These are phyloP conservation scores for Adelognathus sp. DNA, from an alignment of 2,888 invertebrate genomes.

Conservation along the genomic window DNA sequence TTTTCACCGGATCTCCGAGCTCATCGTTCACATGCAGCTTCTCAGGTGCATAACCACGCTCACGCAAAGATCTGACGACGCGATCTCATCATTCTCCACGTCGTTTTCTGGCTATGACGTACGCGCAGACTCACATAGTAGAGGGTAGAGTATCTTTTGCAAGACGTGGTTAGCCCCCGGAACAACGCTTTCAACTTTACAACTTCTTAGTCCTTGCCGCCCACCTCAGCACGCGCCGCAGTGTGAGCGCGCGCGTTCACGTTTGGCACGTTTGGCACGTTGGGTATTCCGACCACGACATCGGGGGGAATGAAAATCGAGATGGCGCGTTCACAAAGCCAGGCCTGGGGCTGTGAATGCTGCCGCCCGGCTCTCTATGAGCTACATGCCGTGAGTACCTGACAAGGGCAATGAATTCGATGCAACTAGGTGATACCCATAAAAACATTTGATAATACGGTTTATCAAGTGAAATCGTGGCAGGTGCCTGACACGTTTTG, in stretches of 20 bases:
- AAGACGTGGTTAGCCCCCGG: slow-evolving; percentile 43
- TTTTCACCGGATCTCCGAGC: neutral
- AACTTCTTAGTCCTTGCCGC: slow-evolving; percentile 18
- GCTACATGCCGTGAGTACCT: neutral
- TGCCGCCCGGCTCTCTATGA: slow-evolving; percentile 2
- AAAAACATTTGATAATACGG: slow-evolving; percentile 25
- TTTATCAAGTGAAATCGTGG: neutral
- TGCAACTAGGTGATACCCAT: too few relatives aligned
- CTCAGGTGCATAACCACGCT: neutral
- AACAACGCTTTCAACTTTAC: slow-evolving; percentile 63
- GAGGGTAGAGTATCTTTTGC: slow-evolving; percentile 48
- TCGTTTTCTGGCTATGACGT: neutral
- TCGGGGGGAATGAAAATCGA: slow-evolving; percentile 14
- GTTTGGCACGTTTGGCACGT: slow-evolving; percentile 55
- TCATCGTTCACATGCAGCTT: neutral
- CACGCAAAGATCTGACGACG: slow-evolving; percentile 4
- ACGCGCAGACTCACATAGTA: neutral
- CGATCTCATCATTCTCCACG: slow-evolving; percentile 2
- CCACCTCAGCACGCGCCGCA: neutral
- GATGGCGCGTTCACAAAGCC: slow-evolving; percentile 53
- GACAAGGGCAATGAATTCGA: slow-evolving; percentile 26
- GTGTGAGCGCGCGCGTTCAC: slow-evolving; percentile 24
- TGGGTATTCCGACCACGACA: slow-evolving; percentile 49
- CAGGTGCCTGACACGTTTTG: neutral
- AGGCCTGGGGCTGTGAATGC: slow-evolving; percentile 51